Evolutionary conservation across 2,113 vertebrate species (phyloP), one percentile per base, ranked within the genome.

Genomic region (Pelmatolapia mariae): DNA sequence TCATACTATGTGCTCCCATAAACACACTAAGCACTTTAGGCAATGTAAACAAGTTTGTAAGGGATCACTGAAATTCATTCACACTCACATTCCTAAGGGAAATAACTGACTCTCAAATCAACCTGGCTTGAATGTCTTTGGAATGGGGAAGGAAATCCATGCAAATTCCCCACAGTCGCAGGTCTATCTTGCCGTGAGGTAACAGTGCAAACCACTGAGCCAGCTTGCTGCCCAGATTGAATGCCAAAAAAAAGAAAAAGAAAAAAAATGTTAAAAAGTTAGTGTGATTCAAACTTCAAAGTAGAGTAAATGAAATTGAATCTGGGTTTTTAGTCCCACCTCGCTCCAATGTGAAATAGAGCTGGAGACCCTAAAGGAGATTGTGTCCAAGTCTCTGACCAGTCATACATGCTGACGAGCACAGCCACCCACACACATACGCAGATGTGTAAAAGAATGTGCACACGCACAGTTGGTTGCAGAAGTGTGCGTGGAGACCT

Each of bases 311-410:
- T 82, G 61, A 89, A 93, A 93, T 89, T 78, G 89, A 95, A 92
- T 90, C 89, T 85, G 82, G 90, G 89, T 89, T 92, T 93, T 93
- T 91, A 92, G 88, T 92, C 87, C 91, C 92, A 91, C 85, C 63
- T 89, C 76, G 8, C 82, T 94, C 86, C 85, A 87, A 92, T 89
- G 91, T 89, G 86, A 94, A 94, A 94, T 93, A 89, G 88, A 92
- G 59, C 80, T 53, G 81, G 86, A 86, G 92, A 93, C 92, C 90
- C 91, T 83, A 36, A 71, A 89, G 81, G 66, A 85, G 86, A 80
- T 31, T 89, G 84, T 59, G 85, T 57, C 86, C 80, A 53, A 79
- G 71, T 82, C 57, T 73, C 31, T 63, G 86, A 87, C 87, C 45
- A 12, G 76, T 54, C 66, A 63, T 11, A 12, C 87, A 83, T 33